Evolutionary conservation across 2,888 invertebrate species (phyloP).

Genomic region (Metacarcinus magister): DNA sequence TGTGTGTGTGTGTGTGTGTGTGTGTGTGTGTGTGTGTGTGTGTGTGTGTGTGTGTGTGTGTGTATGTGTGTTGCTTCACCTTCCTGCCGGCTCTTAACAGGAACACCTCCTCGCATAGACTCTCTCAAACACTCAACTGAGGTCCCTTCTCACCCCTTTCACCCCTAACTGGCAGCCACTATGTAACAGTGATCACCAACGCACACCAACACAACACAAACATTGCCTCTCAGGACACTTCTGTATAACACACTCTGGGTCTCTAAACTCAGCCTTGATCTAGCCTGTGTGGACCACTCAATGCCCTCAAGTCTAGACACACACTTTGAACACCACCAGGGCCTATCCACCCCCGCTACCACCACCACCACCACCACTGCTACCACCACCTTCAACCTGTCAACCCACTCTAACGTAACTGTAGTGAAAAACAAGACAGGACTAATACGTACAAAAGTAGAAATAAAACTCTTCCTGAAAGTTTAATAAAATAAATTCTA

Average conservation of each 20-base stretch:
- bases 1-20: no score
- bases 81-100: no score
- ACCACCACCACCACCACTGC: neutral
- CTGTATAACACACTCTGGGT: neutral
- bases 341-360: neutral
- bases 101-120: no score
- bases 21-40: no score
- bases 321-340: neutral
- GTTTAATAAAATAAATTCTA: slow-evolving; percentile 46
- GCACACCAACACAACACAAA: neutral
- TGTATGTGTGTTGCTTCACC: no score
- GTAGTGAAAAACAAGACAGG: slow-evolving; percentile 15
- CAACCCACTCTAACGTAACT: neutral
- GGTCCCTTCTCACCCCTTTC: neutral
- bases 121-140: no score
- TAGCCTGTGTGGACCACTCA: neutral
- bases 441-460: slow-evolving; percentile 43
- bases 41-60: no score
- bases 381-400: neutral
- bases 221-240: neutral
- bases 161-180: neutral
- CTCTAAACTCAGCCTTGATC: neutral
- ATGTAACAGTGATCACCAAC: neutral
- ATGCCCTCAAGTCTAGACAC: neutral
- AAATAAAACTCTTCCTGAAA: slow-evolving; percentile 42